Base-by-base conservation (phyloP, 1,140 invertebrate genomes). In the Drosophila fuyamai region DNA sequence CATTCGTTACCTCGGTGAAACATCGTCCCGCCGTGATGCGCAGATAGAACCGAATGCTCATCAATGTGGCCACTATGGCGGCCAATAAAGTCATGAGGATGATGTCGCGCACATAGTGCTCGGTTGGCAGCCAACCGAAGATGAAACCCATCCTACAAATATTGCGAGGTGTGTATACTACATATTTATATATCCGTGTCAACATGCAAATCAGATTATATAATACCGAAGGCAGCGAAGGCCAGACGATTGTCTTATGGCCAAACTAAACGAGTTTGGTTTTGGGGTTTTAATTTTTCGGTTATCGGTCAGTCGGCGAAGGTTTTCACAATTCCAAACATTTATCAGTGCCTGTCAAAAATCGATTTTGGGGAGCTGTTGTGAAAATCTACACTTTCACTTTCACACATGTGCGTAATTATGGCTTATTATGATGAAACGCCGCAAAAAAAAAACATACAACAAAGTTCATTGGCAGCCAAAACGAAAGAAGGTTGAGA, bases 41-140 rank as follows among this genome's bases (percentile, higher is more conserved):
- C 53, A 91, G 84, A 88, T 91, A 92, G 81, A 92, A 92, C 41
- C 90, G 90, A 70, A 92, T 75, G 70, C 90, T 92, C 72, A 92
- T 71, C 67, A 92, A 63, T 50, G 83, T 90, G 79, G 90, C 90
- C 58, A 76, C 74, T 44, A 92, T 40, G 54, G 83, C 90, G 71
- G 90, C 75, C 41, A 47, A 38, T 18, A 91, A 46, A 41, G 90
- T 82, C 57, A 92, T 79, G 54, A 85, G 46, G 29, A 71, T 76
- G 60, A 92, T 77, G 74, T 92, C 90, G 18, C 81, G 78, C 32
- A 88, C 40, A 89, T 92, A 92, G 75, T 90, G 73, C 51, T 91
- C 90, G 59, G 56, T 80, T 80, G 90, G 76, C 78, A 92, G 88
- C 70, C 76, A 88, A 74, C 60, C 74, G 62, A 92, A 90, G 77